Percentiles rank a stretch among this genome's conserved stretches.
Evolutionary conservation across 2,797 vertebrate species (phyloP).

Genomic region (Echeneis naucrates): DNA sequence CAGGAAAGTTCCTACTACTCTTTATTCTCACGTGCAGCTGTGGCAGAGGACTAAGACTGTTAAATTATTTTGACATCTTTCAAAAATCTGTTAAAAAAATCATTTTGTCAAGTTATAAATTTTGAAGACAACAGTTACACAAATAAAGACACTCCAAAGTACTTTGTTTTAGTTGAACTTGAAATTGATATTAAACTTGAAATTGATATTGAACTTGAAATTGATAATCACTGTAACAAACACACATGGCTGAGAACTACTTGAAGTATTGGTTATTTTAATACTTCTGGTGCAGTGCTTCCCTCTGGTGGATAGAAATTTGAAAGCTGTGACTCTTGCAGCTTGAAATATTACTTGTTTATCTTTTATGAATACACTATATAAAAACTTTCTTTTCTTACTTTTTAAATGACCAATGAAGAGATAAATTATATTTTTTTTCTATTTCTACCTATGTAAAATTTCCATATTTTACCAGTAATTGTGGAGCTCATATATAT

Average conservation of each 20-base stretch:
- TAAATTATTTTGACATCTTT: conserved; percentile 13
- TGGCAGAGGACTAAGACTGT: not conserved
- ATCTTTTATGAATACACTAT: not conserved
- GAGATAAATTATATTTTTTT: not conserved
- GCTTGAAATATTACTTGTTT: not conserved
- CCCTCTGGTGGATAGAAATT: conserved; percentile 69
- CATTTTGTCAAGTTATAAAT: not conserved
- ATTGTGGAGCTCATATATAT: not conserved
- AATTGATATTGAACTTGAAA: too few relatives aligned
- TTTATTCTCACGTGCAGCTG: conserved; percentile 22
- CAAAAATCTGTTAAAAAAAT: not conserved
- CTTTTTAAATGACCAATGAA: not conserved
- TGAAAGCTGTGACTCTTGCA: not conserved
- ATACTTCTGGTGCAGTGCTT: conserved; percentile 46
- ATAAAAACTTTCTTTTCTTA: not conserved
- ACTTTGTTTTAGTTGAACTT: not conserved
- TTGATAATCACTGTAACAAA: not conserved
- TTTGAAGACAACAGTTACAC: not conserved
- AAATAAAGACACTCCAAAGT: not conserved
- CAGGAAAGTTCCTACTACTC: conserved; percentile 23
- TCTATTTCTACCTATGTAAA: not conserved
- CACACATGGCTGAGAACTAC: not conserved
- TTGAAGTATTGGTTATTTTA: not conserved
- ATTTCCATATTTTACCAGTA: not conserved
- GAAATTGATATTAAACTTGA: too few relatives aligned